Evolutionary conservation across 2,888 invertebrate genomes (phyloP), one percentile per base, ranked within the genome.

Genomic region (Bellardia pandia): DNA sequence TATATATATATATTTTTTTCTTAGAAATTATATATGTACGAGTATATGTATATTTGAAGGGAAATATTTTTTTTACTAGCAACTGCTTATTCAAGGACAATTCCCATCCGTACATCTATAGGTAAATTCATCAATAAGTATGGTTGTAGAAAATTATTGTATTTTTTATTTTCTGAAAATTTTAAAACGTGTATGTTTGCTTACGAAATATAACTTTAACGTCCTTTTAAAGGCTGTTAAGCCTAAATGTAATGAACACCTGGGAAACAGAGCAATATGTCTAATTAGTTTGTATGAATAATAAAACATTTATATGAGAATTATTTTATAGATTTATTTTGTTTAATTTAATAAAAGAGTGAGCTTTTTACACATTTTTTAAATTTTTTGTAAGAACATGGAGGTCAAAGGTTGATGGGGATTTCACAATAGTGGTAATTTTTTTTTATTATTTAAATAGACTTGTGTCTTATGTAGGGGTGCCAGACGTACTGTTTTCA

Each of bases 191-290:
- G 79, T 56, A 40, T 13, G 37, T 51, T 30, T 40, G 11, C 23
- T 37, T 7, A 11, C 6, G 14, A 45, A 40, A 14, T 23, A n/a
- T 58, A 75, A 23, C n/a, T 16, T 53, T 51, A 62, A 72, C 11
- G 64, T 68, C 51, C 42, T 30, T 74, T 30, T 45, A 33, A 45
- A 58, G 37, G 60, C 30, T 14, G n/a, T 60, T 14, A n/a, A 72
- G 83, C 69, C 66, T 72, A 72, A 74, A 68, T 74, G 80, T 68
- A 62, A 40, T 40, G 74, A 69, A 81, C 74, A 81, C 74, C 81
- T 87, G 87, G 87, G 87, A 87, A 87, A 64, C 45, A 16, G 9
- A 8, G 42, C 87, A 87, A 81, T 75, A 74, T 62, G 85, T 78
- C 74, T 87, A 87, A 87, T 87, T 87, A 45, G 23, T 60, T 64